Percentiles rank a stretch among this genome's conserved stretches.
Conservation (phyloP, 2,888 invertebrate species). For the Coronaproctus castanopsis region DNA sequence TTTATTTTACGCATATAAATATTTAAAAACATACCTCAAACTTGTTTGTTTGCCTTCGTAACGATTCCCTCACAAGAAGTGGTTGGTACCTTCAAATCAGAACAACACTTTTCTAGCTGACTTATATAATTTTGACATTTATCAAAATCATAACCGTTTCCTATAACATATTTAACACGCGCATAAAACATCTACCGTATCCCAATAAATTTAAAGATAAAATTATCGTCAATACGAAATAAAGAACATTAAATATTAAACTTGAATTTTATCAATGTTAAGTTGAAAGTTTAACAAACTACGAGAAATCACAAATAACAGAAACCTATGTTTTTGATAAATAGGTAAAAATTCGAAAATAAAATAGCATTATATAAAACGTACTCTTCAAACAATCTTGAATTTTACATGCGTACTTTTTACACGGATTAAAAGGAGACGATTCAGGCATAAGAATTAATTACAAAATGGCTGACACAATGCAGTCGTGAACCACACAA, state of each 20-base stretch:
- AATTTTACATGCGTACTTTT: constrained; percentile 11
- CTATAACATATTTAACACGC: constrained; percentile 5
- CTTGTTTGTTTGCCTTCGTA: no score
- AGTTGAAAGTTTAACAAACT: no score
- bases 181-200: no score
- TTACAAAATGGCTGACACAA: not conserved
- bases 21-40: no score
- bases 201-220: no score
- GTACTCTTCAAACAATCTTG: constrained; percentile 8
- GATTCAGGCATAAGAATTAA: not conserved
- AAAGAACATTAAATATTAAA: no score
- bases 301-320: not conserved
- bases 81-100: not conserved
- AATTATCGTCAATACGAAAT: no score
- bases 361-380: no score
- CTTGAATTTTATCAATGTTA: no score
- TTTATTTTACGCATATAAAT: no score
- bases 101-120: constrained; percentile 4
- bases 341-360: not conserved
- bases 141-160: constrained; percentile 3
- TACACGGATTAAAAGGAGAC: constrained; percentile 9
- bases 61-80: constrained; percentile 2
- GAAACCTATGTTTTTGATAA: not conserved
- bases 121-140: constrained; percentile 5
- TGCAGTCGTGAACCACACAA: no score